Evolutionary conservation across 2,888 invertebrate genomes (phyloP).

Genomic region (Epiblema foenella): DNA sequence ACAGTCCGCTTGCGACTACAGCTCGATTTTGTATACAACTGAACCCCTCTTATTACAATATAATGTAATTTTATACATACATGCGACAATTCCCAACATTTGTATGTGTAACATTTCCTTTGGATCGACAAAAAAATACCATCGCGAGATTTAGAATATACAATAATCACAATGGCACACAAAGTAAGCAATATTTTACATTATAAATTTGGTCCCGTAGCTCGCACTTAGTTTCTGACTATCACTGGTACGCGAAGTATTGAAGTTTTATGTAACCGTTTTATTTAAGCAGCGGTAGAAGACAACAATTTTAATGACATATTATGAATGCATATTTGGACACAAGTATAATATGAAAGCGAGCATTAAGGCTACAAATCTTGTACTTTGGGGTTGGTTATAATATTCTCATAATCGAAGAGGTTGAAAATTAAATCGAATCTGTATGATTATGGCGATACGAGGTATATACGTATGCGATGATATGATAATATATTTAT

Average conservation of each 20-base stretch:
- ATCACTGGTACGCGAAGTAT: background rate
- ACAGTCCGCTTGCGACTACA: background rate
- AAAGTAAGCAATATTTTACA: conserved; percentile 53
- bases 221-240: conserved; percentile 52
- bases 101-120: background rate
- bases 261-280: background rate
- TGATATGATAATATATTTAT: too few species aligned
- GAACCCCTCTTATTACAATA: background rate
- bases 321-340: background rate
- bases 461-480: too few species aligned
- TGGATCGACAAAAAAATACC: conserved; percentile 7
- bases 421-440: too few species aligned
- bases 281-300: background rate
- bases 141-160: conserved; percentile 11
- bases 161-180: conserved; percentile 71
- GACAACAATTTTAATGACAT: background rate
- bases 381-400: background rate
- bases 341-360: background rate
- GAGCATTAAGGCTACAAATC: background rate
- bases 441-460: too few species aligned
- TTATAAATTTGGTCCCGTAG: conserved; percentile 70
- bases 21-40: background rate
- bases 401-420: too few species aligned
- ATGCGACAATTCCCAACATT: background rate
- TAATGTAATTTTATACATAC: conserved; percentile 3